Evolutionary conservation across 53 echinoderm and acorn worm genomes (phyloP), one percentile per base, ranked within the genome.

Genomic region (Antedon mediterranea): DNA sequence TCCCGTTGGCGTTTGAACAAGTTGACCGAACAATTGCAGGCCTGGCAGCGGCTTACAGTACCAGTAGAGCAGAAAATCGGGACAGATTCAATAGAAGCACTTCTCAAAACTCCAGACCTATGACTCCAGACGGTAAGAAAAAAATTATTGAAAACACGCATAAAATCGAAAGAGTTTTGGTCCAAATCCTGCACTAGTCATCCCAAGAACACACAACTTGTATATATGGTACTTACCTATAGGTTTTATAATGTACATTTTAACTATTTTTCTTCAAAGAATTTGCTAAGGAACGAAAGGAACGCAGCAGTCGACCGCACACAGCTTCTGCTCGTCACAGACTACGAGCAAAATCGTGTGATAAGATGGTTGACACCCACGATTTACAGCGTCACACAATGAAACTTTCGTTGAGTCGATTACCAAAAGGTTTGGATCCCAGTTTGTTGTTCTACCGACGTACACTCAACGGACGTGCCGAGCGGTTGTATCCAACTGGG

Each of bases 321-420:
- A 57, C 57, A 2, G 57, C 41, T 13, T 7, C 5, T 41, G n/a
- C n/a, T n/a, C 5, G 41, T 5, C 5, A 41, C 13, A 23, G 57
- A 8, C 79, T 14, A 79, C 88, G 29, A 9, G 42, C 9, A 43
- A 83, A 0, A 26, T 30, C 74, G 7, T 43, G n/a, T 32, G 95
- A 95, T 34, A 89, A 91, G 43, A 82, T 81, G 23, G 89, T 89
- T 18, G 95, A 95, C 91, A 95, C 95, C 28, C 87, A 95, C 70
- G 95, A 89, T 43, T 87, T 91, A 26, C 76, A 85, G 23, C 85
- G 84, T 72, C 78, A 79, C 5, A 91, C 85, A 83, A 87, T 91
- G 34, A 83, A 87, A 34, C 83, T 91, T 4, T 91, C 95, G 29
- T 84, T 93, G 32, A 82, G 90, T 31, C 85, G 78, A 29, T 71